These are phyloP conservation scores for Netelia virgata DNA, from an alignment of 2,888 invertebrate genomes.

Conservation along the genomic window DNA sequence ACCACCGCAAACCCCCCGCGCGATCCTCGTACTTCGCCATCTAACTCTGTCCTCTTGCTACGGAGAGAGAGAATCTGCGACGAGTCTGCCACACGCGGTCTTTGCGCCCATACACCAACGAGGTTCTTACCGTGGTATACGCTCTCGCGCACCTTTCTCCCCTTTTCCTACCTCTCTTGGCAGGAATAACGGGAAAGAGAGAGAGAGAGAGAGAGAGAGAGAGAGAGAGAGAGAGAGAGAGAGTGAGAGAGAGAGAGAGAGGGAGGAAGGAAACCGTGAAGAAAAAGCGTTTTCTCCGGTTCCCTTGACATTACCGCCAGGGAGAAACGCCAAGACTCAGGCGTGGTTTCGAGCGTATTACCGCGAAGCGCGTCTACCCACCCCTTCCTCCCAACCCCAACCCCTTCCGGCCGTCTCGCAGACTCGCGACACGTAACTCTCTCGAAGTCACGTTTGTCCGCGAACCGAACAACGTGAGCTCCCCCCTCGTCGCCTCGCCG, in stretches of 20 bases:
- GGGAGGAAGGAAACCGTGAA: constrained; percentile 49
- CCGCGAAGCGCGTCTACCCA: background rate
- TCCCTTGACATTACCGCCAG: constrained; percentile 61
- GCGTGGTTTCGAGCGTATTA: constrained; percentile 55
- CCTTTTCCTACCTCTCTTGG: constrained; percentile 19
- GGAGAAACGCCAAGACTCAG: constrained; percentile 40
- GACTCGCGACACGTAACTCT: constrained; percentile 59
- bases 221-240: constrained; percentile 44
- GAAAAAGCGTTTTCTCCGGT: constrained; percentile 63
- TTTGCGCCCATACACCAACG: constrained; percentile 34
- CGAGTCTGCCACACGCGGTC: constrained; percentile 52
- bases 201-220: constrained; percentile 34
- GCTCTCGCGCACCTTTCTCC: constrained; percentile 27
- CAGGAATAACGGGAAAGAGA: constrained; percentile 36
- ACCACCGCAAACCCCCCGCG: constrained; percentile 71
- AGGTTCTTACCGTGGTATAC: background rate
- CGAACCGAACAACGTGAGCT: constrained; percentile 44
- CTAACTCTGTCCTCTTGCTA: constrained; percentile 61
- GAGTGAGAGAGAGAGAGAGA: constrained; percentile 32
- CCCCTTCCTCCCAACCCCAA: background rate
- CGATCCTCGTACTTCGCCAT: constrained; percentile 55
- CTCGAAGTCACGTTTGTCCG: constrained; percentile 61
- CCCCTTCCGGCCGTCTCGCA: background rate
- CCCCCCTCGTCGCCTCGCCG: constrained; percentile 6
- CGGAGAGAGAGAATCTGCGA: constrained; percentile 53